phyloP scores from a whole-genome alignment of 2,113 vertebrate species.

The Dromiciops gliroides region DNA sequence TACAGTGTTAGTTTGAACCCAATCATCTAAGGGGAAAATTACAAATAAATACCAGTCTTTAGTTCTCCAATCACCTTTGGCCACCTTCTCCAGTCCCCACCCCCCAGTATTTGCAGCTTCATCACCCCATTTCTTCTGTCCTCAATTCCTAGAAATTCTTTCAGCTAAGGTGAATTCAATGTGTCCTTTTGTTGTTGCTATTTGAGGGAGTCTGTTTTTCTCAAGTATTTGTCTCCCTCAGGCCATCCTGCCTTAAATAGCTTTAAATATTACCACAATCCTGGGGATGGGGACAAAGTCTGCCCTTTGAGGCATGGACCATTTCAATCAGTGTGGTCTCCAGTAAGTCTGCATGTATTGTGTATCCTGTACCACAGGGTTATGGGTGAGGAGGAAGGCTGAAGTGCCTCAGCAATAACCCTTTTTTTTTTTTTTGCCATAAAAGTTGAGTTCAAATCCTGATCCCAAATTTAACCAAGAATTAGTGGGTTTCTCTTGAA shows the following conservation, averaged over 20 bases:
- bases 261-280: background rate
- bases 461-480: background rate
- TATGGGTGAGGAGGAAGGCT: background rate
- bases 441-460: background rate
- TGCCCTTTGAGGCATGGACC: background rate
- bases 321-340: background rate
- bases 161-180: background rate
- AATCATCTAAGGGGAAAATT: background rate
- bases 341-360: background rate
- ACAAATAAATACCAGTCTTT: background rate
- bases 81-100: background rate
- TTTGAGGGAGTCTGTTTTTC: background rate
- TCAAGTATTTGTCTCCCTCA: background rate
- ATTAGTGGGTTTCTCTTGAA: background rate
- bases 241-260: background rate
- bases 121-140: background rate
- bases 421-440: background rate
- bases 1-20: background rate
- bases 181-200: background rate
- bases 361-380: background rate
- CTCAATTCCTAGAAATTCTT: background rate
- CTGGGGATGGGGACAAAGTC: background rate
- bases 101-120: background rate
- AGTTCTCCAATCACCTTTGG: background rate
- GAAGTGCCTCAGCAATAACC: background rate